A percentile compares a stretch with the other conserved stretches of the same genome.
These are phyloP conservation scores for Melanophora roralis DNA, from an alignment of 2,888 invertebrate genomes.

Conservation along the genomic window DNA sequence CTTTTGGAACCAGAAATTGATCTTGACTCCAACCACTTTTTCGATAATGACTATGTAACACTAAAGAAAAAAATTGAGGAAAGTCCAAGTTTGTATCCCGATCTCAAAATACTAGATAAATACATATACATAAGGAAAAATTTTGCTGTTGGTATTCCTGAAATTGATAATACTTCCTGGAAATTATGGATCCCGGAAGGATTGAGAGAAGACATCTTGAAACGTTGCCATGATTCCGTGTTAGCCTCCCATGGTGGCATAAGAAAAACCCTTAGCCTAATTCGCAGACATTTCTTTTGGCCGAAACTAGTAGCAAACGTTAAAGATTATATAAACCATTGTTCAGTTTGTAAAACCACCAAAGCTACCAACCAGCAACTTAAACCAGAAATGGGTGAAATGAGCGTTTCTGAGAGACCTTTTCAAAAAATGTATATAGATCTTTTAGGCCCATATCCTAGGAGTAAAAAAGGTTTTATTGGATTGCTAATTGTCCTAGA, in stretches of 20 bases:
- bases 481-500: background rate
- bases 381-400: too few species aligned
- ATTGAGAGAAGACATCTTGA: background rate
- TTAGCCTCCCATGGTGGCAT: background rate
- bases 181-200: conserved; percentile 54
- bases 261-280: background rate
- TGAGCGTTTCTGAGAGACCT: background rate
- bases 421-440: background rate
- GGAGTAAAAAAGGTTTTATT: background rate
- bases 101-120: background rate
- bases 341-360: background rate
- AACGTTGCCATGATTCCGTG: background rate
- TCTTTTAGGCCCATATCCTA: conserved; percentile 59
- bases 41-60: background rate
- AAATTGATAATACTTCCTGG: conserved; percentile 22
- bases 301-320: background rate
- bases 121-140: background rate
- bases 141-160: conserved; percentile 16
- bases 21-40: conserved; percentile 1
- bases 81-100: background rate
- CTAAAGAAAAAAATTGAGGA: background rate
- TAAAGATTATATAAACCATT: background rate
- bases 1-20: conserved; percentile 3
- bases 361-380: background rate
- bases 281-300: background rate